Evolutionary conservation across 2,113 vertebrate genomes (phyloP).

Genomic region (Pomatorhinus ruficollis): DNA sequence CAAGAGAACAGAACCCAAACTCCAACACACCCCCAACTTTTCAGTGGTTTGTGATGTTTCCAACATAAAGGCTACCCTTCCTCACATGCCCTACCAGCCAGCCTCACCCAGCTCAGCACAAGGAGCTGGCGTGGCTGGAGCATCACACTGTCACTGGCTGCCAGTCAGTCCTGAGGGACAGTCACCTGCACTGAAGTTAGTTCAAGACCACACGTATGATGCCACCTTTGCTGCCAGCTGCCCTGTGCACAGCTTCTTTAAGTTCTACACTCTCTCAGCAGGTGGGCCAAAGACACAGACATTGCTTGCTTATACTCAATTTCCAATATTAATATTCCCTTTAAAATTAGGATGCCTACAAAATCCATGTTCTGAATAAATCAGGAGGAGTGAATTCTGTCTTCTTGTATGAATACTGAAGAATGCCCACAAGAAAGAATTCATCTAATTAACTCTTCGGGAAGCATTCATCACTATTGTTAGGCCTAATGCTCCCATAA

Average conservation of each 20-base stretch:
- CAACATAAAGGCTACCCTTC: not conserved
- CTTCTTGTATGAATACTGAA: not conserved
- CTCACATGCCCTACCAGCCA: not conserved
- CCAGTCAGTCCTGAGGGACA: not conserved
- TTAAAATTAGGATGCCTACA: not conserved
- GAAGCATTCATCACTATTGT: not conserved
- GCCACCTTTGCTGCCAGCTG: not conserved
- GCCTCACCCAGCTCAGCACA: not conserved
- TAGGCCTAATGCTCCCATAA: not conserved
- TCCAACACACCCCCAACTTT: not conserved
- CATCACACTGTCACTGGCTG: not conserved
- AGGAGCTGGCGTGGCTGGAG: not conserved
- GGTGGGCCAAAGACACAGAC: not conserved
- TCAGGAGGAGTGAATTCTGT: not conserved
- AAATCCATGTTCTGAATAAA: not conserved
- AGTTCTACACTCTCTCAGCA: not conserved
- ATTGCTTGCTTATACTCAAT: not conserved
- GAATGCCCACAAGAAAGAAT: not conserved
- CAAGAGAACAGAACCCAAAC: not conserved
- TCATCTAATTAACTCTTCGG: not conserved
- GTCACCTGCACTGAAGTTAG: not conserved
- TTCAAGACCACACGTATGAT: not conserved
- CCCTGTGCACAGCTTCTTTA: not conserved
- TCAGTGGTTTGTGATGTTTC: not conserved
- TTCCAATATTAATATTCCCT: not conserved